Conservation (phyloP, 2,113 vertebrate species). For the Isurus oxyrinchus region DNA sequence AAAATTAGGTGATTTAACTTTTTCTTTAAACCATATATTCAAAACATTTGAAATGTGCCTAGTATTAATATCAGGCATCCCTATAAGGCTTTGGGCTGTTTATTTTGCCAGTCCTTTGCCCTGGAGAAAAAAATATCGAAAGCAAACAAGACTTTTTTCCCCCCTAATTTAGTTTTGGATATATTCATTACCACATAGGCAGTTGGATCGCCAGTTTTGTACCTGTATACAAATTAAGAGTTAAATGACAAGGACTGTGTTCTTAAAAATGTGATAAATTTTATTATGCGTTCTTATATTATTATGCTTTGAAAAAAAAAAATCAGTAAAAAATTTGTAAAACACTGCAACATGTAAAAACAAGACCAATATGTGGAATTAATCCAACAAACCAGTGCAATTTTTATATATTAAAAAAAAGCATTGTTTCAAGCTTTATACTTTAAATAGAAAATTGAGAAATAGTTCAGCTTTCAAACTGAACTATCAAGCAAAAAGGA, state of each 20-base stretch:
- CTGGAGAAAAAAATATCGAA: not conserved
- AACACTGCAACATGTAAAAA: slow-evolving; percentile 2
- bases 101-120: not conserved
- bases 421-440: not conserved
- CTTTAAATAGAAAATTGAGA: slow-evolving; percentile 1
- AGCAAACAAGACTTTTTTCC: not conserved
- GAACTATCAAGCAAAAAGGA: not conserved
- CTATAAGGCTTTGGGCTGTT: not conserved
- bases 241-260: not conserved
- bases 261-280: not conserved
- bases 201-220: not conserved
- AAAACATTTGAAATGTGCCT: not conserved
- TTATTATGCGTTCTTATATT: not conserved
- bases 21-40: not conserved
- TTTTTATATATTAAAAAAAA: not conserved
- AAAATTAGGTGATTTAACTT: not conserved
- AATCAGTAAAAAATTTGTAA: not conserved
- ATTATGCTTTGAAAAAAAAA: not conserved
- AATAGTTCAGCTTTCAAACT: slow-evolving; percentile 9
- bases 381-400: not conserved
- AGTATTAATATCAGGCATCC: not conserved
- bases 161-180: slow-evolving; percentile 3
- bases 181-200: not conserved
- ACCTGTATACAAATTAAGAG: not conserved
- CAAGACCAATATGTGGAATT: not conserved